phyloP scores from a whole-genome alignment of 64 coral and sea anemone genomes.

The Astreopora myriophthalma region DNA sequence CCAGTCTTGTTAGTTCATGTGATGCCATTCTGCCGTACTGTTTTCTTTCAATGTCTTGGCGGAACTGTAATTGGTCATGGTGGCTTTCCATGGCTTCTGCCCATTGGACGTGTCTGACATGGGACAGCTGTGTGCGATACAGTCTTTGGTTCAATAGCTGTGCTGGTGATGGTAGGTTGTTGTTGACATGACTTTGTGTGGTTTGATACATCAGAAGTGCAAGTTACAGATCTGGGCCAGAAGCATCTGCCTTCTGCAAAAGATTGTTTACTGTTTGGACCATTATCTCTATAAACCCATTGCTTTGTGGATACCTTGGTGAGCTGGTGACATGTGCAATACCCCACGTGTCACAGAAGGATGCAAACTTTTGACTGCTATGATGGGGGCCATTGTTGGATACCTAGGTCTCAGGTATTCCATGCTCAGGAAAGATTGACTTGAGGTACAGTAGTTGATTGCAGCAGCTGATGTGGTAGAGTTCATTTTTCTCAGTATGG shows the following conservation, averaged over 20 bases:
- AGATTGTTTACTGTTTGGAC: slow-evolving; percentile 50
- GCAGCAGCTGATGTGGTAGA: too few species aligned
- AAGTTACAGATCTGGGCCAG: slow-evolving; percentile 49
- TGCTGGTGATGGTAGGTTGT: background rate
- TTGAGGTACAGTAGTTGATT: too few species aligned
- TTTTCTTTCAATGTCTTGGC: background rate
- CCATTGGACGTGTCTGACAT: background rate
- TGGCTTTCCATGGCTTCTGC: background rate
- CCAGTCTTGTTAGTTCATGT: background rate
- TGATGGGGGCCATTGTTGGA: slow-evolving; percentile 37
- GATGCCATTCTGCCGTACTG: background rate
- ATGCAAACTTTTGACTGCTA: background rate
- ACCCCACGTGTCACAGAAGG: background rate
- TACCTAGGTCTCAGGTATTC: slow-evolving; percentile 21
- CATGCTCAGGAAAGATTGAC: slow-evolving; percentile 42
- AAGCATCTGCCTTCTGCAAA: slow-evolving; percentile 19
- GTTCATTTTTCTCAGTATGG: too few species aligned
- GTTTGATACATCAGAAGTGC: slow-evolving; percentile 14
- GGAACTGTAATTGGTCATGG: background rate
- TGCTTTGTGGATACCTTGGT: slow-evolving; percentile 29
- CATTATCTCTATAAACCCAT: slow-evolving; percentile 28
- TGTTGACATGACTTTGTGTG: slow-evolving; percentile 26
- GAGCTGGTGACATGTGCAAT: background rate
- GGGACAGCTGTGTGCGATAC: background rate
- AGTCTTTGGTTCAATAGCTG: background rate